Percentiles rank a stretch among this genome's conserved stretches.
Evolutionary conservation across 2,888 invertebrate genomes (phyloP).

Genomic region (Ectobius pallidus): DNA sequence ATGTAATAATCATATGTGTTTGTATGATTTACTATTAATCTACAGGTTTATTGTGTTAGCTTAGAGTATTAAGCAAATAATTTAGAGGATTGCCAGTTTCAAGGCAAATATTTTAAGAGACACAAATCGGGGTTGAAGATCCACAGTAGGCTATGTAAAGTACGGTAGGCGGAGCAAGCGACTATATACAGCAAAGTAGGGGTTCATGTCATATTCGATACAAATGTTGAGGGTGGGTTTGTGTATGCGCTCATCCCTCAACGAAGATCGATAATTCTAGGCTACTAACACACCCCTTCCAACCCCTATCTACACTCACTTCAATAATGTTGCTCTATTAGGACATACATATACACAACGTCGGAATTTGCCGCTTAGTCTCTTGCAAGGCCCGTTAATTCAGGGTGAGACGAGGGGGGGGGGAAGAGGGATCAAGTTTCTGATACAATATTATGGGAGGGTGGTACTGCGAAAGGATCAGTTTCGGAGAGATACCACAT

Average conservation of each 20-base stretch:
- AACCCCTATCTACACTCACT: neutral
- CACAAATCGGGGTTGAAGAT: too few species aligned
- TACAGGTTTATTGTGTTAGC: too few species aligned
- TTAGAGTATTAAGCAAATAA: too few species aligned
- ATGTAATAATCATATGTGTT: too few species aligned
- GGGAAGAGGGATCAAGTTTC: neutral
- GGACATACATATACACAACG: neutral
- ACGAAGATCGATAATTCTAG: slow-evolving; percentile 11
- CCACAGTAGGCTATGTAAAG: too few species aligned
- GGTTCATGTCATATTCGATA: slow-evolving; percentile 5
- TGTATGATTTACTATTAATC: too few species aligned
- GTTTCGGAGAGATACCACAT: neutral
- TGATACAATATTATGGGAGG: too few species aligned
- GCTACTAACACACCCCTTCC: neutral
- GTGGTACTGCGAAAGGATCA: too few species aligned
- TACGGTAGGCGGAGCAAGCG: slow-evolving; percentile 10
- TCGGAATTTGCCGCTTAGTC: slow-evolving; percentile 8
- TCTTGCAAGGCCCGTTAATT: neutral
- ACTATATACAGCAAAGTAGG: neutral
- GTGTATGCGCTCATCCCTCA: slow-evolving; percentile 14
- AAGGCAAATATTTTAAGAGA: too few species aligned
- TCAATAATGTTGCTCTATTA: neutral
- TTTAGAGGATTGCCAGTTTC: too few species aligned
- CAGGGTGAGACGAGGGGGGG: too few species aligned
- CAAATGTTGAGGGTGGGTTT: neutral